Evolutionary conservation across 2,113 vertebrate species (phyloP).

Genomic region (Cebus imitator): DNA sequence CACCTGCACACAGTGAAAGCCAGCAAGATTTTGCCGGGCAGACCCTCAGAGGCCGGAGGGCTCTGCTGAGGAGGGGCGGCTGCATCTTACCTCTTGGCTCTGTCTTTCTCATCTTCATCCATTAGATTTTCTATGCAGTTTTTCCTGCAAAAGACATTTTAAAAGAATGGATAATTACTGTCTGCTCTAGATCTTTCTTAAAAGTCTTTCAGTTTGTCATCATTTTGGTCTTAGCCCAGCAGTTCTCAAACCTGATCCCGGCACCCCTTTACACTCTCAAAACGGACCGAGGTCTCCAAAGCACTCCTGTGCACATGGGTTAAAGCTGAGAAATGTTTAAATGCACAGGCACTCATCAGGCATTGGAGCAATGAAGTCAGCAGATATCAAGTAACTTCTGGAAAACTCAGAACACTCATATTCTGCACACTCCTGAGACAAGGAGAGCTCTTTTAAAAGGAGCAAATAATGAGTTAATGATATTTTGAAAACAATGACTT

Average conservation of each 20-base stretch:
- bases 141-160: conserved; percentile 79
- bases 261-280: neutral
- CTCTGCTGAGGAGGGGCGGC: fast-evolving
- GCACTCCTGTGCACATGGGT: neutral
- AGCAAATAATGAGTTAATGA: neutral
- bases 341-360: neutral
- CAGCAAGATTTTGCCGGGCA: no score
- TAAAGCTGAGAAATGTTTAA: neutral
- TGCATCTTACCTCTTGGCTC: conserved; percentile 88
- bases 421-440: neutral
- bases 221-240: neutral
- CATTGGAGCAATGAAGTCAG: neutral
- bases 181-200: conserved; percentile 51
- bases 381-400: neutral
- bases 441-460: neutral
- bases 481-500: neutral
- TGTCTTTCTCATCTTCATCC: conserved; percentile 93
- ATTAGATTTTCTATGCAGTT: conserved; percentile 88
- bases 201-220: conserved; percentile 47
- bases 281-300: neutral
- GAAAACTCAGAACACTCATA: neutral
- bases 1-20: neutral
- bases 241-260: neutral
- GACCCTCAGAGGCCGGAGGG: fast-evolving
- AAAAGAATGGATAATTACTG: conserved; percentile 66